Conservation (phyloP, 2,113 vertebrate species). For the Protobothrops mucrosquamatus region DNA sequence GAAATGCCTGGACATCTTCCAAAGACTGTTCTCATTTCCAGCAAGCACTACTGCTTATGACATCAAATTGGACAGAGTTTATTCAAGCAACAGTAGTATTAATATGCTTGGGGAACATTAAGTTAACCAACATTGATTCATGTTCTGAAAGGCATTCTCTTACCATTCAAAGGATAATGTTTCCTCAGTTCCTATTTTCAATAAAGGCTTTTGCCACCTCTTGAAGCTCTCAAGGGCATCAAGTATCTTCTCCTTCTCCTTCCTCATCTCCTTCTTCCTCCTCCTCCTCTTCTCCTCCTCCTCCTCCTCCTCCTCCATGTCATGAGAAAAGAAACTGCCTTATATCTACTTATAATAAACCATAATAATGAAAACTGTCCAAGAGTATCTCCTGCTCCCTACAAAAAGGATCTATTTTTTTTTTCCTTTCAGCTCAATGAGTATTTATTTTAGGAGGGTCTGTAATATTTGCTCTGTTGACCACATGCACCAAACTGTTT, state of each 20-base stretch:
- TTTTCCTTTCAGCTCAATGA: background rate
- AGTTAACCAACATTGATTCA: background rate
- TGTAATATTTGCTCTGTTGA: background rate
- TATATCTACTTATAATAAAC: background rate
- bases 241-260: background rate
- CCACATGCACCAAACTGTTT: background rate
- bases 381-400: background rate
- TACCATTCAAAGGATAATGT: background rate
- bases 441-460: background rate
- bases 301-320: background rate
- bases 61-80: background rate
- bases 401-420: background rate
- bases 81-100: background rate
- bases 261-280: too few species aligned
- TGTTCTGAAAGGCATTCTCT: background rate
- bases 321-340: background rate
- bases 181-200: background rate
- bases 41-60: background rate
- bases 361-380: background rate
- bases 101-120: background rate
- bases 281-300: too few species aligned
- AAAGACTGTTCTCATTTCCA: background rate
- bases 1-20: background rate
- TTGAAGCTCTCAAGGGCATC: background rate
- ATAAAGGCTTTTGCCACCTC: background rate